phyloP scores from a whole-genome alignment of 2,888 invertebrate species.

The Dascillus cervinus region DNA sequence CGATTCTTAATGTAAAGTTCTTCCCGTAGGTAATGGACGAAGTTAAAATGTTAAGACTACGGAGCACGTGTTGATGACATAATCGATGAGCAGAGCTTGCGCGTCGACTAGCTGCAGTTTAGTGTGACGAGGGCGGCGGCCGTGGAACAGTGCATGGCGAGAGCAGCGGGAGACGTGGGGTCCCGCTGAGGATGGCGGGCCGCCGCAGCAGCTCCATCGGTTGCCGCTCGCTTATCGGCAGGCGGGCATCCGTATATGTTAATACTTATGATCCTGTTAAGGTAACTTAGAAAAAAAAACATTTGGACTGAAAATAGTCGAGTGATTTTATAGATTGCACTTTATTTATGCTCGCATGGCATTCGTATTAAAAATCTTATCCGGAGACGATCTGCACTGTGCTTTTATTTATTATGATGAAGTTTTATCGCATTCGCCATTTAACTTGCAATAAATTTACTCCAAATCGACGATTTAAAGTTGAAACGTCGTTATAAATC shows the following conservation, averaged over 20 bases:
- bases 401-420: no score
- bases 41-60: constrained; percentile 7
- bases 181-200: constrained; percentile 44
- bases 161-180: constrained; percentile 25
- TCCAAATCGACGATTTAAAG: no score
- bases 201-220: constrained; percentile 61
- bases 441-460: no score
- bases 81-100: constrained; percentile 28
- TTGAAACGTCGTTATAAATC: no score
- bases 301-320: background rate
- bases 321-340: background rate
- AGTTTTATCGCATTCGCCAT: no score
- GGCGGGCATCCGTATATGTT: constrained; percentile 57
- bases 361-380: no score
- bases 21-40: no score
- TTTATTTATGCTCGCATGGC: background rate
- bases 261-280: constrained; percentile 58
- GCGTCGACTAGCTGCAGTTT: constrained; percentile 20
- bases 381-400: no score
- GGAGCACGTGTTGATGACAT: constrained; percentile 28
- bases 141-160: constrained; percentile 27
- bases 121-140: constrained; percentile 30
- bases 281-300: constrained; percentile 46
- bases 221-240: constrained; percentile 57
- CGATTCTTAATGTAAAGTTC: no score